Evolutionary conservation across 2,797 vertebrate genomes (phyloP), one percentile per base, ranked within the genome.

Genomic region (Furcifer pardalis): DNA sequence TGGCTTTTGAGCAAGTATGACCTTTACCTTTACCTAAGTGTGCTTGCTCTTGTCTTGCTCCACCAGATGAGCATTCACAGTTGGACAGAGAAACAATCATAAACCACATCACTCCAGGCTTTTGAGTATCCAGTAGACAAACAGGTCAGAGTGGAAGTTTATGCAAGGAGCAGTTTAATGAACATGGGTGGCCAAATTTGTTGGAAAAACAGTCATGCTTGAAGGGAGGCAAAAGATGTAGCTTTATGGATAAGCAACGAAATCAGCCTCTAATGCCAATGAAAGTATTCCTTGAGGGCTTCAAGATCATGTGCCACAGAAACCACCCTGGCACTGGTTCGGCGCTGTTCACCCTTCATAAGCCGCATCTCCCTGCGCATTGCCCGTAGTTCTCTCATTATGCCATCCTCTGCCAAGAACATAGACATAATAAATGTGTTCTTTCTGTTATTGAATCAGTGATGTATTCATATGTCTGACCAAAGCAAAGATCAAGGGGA

Each of bases 341-440:
- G 74, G 12, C 65, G 84, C 32, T 86, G 84, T 52, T 86, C 84
- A 2, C 79, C 32, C 77, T 86, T 82, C 84, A 86, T 82, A 42
- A 86, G 74, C 63, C 84, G 79, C 73, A 86, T 69, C 44, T 86
- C 84, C 63, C 84, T 86, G 49, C 32, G 79, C 79, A 82, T 82
- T 37, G 74, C 59, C 19, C 84, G 79, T 59, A 86, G 35, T 72
- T 86, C 84, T 82, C 84, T 69, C 84, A 82, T n/a, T 65, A 86
- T 77, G 42, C 79, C 35, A 63, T 77, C 56, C 56, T 86, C 84
- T 86, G 73, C 44, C 84, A 82, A 77, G 40, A 75, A 71, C 9
- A 68, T 3, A 60, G 1, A 32, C 30, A 60, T 27, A 68, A 25
- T 30, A 75, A 76, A 46, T 77, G 25, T 30, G n/a, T 5, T 62